phyloP scores from a whole-genome alignment of 2,888 invertebrate genomes.

The Celastrina argiolus region DNA sequence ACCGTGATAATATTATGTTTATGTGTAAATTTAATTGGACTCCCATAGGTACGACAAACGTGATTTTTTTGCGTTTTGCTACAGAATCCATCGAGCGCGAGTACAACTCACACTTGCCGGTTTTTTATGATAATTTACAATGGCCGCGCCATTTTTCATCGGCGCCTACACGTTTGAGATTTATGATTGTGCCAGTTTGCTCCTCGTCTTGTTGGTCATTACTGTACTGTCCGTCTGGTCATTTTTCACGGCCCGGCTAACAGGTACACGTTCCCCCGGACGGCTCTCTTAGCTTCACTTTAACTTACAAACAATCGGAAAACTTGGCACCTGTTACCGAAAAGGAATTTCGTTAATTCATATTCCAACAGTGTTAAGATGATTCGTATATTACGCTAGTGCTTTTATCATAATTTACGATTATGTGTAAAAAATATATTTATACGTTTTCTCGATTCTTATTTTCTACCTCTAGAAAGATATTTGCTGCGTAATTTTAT shows the following conservation, averaged over 20 bases:
- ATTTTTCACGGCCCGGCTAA: slow-evolving; percentile 30
- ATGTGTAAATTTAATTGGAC: no score
- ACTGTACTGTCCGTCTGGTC: slow-evolving; percentile 31
- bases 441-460: no score
- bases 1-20: no score
- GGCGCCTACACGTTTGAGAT: background rate
- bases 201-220: slow-evolving; percentile 25
- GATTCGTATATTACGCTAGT: no score
- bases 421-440: no score
- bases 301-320: background rate
- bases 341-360: slow-evolving; percentile 21
- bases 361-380: background rate
- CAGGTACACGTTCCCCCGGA: slow-evolving; percentile 27
- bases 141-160: background rate
- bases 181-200: background rate
- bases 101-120: no score
- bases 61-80: no score
- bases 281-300: slow-evolving; percentile 23
- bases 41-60: no score
- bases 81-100: no score
- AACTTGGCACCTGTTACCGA: slow-evolving; percentile 17
- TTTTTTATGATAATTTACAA: background rate
- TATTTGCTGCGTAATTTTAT: no score
- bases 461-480: no score
- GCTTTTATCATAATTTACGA: background rate